Conservation (phyloP, 1,140 invertebrate species). For the Trichomalopsis sarcophagae region DNA sequence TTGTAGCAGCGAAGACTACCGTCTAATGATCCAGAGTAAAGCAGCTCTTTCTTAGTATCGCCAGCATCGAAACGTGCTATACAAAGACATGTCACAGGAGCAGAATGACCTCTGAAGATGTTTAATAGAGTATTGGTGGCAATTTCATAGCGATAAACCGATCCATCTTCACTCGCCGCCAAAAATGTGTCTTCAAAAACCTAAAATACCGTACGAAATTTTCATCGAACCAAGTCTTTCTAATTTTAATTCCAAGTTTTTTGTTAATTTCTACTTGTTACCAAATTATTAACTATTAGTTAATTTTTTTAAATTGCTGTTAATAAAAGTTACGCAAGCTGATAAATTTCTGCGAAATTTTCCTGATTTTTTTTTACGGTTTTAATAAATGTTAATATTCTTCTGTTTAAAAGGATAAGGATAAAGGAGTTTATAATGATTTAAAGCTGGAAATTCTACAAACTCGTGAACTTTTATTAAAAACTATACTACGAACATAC, state of each 20-base stretch:
- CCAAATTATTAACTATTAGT: neutral
- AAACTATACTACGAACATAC: constrained; percentile 50
- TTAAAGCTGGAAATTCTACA: constrained; percentile 47
- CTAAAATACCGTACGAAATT: constrained; percentile 61
- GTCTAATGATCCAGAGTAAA: constrained; percentile 79
- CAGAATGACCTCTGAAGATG: constrained; percentile 73
- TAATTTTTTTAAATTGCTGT: constrained; percentile 26
- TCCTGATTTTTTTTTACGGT: neutral
- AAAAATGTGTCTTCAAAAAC: constrained; percentile 72
- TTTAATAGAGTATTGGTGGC: constrained; percentile 69
- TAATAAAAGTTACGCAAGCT: constrained; percentile 21
- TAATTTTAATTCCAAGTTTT: neutral
- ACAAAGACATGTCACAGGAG: constrained; percentile 78
- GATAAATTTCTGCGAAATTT: neutral
- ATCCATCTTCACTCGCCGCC: constrained; percentile 72
- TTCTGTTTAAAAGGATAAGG: constrained; percentile 21
- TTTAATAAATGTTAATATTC: neutral
- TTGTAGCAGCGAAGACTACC: constrained; percentile 78
- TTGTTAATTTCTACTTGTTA: neutral
- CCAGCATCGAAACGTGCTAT: constrained; percentile 62
- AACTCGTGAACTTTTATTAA: constrained; percentile 52
- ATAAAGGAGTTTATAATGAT: constrained; percentile 43
- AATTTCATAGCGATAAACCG: constrained; percentile 71
- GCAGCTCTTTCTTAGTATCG: constrained; percentile 71
- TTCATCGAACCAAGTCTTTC: constrained; percentile 40